Evolutionary conservation across 2,888 invertebrate genomes (phyloP).

Genomic region (Meiosimyza decipiens): DNA sequence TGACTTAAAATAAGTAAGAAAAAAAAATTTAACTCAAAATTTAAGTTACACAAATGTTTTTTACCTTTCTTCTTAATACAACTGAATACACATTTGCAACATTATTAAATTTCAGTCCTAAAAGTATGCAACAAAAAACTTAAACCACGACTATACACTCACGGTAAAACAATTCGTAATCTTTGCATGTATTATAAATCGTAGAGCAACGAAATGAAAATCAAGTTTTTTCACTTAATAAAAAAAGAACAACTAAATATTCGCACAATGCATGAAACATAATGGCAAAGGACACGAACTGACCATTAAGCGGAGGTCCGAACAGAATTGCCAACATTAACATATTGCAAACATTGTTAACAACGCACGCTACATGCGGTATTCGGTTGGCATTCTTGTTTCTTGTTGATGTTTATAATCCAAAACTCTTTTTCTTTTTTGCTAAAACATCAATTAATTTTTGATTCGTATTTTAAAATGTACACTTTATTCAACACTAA

Average conservation of each 20-base stretch:
- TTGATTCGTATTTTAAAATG: neutral
- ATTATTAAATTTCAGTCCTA: too few species aligned
- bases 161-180: too few species aligned
- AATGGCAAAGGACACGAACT: slow-evolving; percentile 61
- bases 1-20: too few species aligned
- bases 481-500: neutral
- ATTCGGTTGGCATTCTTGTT: slow-evolving; percentile 8
- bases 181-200: neutral
- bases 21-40: too few species aligned
- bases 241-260: slow-evolving; percentile 20
- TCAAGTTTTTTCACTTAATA: neutral
- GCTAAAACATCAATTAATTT: neutral
- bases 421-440: slow-evolving; percentile 1
- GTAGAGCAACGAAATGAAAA: slow-evolving; percentile 23
- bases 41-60: too few species aligned
- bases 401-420: neutral
- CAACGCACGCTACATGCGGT: slow-evolving; percentile 38
- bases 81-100: too few species aligned
- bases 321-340: slow-evolving; percentile 52
- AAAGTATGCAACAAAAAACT: too few species aligned
- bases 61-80: too few species aligned
- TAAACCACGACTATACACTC: too few species aligned
- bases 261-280: slow-evolving; percentile 42
- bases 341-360: slow-evolving; percentile 2
- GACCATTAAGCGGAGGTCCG: slow-evolving; percentile 44